phyloP scores from a whole-genome alignment of 1,140 invertebrate genomes.

The Hetaerina americana region DNA sequence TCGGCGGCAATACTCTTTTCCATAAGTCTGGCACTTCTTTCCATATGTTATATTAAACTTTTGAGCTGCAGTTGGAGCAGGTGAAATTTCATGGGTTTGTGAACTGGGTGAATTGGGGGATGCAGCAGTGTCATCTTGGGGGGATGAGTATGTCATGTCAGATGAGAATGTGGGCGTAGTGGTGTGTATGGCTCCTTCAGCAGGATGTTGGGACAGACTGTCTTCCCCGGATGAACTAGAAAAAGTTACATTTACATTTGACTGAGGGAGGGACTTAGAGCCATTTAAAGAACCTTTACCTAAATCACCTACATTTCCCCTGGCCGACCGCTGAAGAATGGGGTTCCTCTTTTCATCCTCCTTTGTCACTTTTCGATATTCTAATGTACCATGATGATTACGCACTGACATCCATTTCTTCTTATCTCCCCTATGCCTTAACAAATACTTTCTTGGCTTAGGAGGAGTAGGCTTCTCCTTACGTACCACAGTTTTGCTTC shows the following conservation, averaged over 20 bases:
- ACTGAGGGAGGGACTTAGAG: not conserved
- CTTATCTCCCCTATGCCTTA: not conserved
- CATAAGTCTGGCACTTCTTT: not conserved
- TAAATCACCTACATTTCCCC: not conserved
- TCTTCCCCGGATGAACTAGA: not conserved
- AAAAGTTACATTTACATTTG: not conserved
- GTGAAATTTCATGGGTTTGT: not conserved
- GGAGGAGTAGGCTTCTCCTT: not conserved
- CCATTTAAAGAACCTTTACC: not conserved
- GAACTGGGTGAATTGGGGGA: not conserved
- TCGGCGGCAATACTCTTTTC: not conserved
- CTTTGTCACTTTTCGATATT: not conserved
- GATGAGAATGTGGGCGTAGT: not conserved
- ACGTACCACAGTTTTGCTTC: not conserved
- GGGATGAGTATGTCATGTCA: not conserved
- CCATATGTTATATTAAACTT: not conserved
- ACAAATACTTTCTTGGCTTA: not conserved
- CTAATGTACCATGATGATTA: not conserved
- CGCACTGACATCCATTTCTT: not conserved
- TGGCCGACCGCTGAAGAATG: not conserved
- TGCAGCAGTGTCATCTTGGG: not conserved
- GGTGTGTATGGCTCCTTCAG: not conserved
- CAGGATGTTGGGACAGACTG: not conserved
- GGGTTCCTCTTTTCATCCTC: not conserved
- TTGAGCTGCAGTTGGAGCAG: not conserved